Evolutionary conservation across 2,797 vertebrate genomes (phyloP), one percentile per base, ranked within the genome.

Genomic region (Falco biarmicus): DNA sequence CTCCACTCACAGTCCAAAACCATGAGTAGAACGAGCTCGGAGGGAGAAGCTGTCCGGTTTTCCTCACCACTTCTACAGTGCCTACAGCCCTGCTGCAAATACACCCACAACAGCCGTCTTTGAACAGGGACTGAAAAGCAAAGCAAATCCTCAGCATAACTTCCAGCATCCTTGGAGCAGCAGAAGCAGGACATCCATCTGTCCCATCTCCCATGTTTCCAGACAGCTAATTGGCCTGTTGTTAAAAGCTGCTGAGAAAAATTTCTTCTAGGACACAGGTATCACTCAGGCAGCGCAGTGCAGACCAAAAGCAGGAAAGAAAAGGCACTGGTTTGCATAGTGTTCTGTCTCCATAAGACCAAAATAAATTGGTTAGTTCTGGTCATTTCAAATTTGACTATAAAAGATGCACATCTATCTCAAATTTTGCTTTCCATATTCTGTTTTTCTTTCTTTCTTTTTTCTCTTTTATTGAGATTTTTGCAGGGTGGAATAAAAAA

Each of bases 201-300:
- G 20, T 50, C 41, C 39, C 31, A 25, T 51, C n/a, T 86, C 53
- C 17, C 43, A 12, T 0, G 0, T n/a, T 69, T 60, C 65, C 11
- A 34, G 54, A 39, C 93, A 94, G 32, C 15, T 50, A 64, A 51
- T 3, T 69, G 37, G 20, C 5, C 17, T 61, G 15, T 39, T 63
- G 11, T 48, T 84, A n/a, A 63, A 79, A 79, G 16, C 15, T 69
- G 15, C 78, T 79, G 39, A 65, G 47, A 87, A 92, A 84, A 63
- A 4, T 4, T 32, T 45, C 22, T 81, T 78, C 20, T 15, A 51
- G 34, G 47, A 51, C 34, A 45, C 25, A 61, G 50, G 53, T 48
- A 26, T 34, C 61, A 39, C 25, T 65, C 51, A 64, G 32, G 28
- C 43, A 83, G 56, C 4, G 4, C 34, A 63, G n/a, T 11, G 26